Percentiles rank a stretch among this genome's conserved stretches.
Evolutionary conservation across 2,113 vertebrate genomes (phyloP).

Genomic region (Cottus gobio): DNA sequence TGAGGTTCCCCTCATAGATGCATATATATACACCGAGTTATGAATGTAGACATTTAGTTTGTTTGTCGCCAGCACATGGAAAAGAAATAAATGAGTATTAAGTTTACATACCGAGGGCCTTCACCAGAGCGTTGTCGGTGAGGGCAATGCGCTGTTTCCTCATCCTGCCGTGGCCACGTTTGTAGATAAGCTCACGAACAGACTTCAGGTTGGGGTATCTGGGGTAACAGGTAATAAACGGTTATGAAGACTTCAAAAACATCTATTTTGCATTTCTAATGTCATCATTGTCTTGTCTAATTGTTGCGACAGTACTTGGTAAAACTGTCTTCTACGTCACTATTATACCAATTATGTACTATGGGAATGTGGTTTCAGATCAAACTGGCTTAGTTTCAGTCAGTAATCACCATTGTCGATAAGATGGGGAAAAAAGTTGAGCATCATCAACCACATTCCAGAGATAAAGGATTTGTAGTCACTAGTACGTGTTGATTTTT

Average conservation of each 20-base stretch:
- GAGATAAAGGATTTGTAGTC: background rate
- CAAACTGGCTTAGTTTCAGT: constrained; percentile 79
- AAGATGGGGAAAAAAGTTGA: constrained; percentile 85
- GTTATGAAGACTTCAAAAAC: too few relatives aligned
- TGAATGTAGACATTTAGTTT: too few relatives aligned
- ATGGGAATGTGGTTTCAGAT: constrained; percentile 81
- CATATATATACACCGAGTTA: too few relatives aligned
- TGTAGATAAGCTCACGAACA: constrained; percentile 96
- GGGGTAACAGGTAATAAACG: background rate
- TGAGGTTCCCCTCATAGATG: too few relatives aligned
- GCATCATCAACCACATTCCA: constrained; percentile 84
- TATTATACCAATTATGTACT: background rate
- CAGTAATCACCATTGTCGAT: constrained; percentile 81
- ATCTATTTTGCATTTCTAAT: too few relatives aligned
- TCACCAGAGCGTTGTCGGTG: constrained; percentile 92
- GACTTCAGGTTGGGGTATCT: constrained; percentile 99
- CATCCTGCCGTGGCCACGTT: constrained; percentile 95
- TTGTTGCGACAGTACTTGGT: too few relatives aligned
- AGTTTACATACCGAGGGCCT: constrained; percentile 85
- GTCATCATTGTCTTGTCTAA: too few relatives aligned
- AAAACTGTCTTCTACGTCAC: too few relatives aligned
- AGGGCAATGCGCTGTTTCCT: constrained; percentile 94
- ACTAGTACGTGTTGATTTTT: background rate
- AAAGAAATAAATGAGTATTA: background rate
- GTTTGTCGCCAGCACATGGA: too few relatives aligned